Evolutionary conservation across 2,113 vertebrate genomes (phyloP), one percentile per base, ranked within the genome.

Genomic region (Melanostigma gelatinosum): DNA sequence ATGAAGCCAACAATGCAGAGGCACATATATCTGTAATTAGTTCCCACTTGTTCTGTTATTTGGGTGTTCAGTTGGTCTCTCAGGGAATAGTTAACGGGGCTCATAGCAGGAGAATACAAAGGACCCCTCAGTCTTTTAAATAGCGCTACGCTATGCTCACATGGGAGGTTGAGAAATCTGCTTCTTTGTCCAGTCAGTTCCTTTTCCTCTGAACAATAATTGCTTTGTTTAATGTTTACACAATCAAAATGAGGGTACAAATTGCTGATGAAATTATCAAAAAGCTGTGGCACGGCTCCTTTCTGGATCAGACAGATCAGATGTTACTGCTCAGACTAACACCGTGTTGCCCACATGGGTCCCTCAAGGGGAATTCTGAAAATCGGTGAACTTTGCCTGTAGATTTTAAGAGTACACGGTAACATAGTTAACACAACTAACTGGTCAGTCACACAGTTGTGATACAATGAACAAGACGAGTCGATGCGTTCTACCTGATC

Each of bases 401-500:
- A 36, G 6, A 36, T 52, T 63, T 38, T 2, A 54, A 5, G 2
- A 15, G 1, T n/a, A 34, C 15, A 52, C 1, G n/a, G 34, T 34
- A 54, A 27, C 32, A 36, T 48, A 46, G 66, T 63, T 32, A 57
- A 40, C 48, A 46, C 8, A 46, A 67, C 0, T 20, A 44, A 6
- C 3, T 18, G 12, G n/a, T 42, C 2, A 42, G 55, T 60, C 11
- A 72, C 44, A 55, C 22, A 50, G 6, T 46, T 62, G 20, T 71
- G 32, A 60, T 44, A 27, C 16, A 65, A 50, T 55, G 27, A 48
- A 40, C 0, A 10, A 54, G 32, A 29, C 20, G 11, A 66, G 40
- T n/a, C 13, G 34, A 0, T n/a, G 29, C 57, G 13, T 48, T 24
- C 0, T 80, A 92, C 88, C 89, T 83, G 72, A 34, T 40, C 1